These are phyloP conservation scores for Tylochromis polylepis DNA, from an alignment of 2,113 vertebrate genomes.

Conservation along the genomic window DNA sequence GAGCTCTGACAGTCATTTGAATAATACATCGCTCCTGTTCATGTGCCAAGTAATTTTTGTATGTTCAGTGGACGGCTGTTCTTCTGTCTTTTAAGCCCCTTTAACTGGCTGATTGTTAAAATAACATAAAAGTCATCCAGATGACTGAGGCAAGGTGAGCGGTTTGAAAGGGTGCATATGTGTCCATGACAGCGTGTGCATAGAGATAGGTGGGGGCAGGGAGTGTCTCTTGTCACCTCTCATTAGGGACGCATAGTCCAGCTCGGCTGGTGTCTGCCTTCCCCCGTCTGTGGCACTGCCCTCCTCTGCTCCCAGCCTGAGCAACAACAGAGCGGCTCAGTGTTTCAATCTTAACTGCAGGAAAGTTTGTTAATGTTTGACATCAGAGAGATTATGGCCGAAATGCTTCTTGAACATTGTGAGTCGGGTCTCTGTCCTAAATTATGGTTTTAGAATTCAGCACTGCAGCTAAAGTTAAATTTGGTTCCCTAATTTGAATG, in stretches of 20 bases:
- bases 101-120: slow-evolving; percentile 11
- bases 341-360: slow-evolving; percentile 8
- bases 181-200: not conserved
- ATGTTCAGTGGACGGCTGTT: not conserved
- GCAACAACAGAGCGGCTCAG: slow-evolving; percentile 9
- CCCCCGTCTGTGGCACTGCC: slow-evolving; percentile 31
- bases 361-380: slow-evolving; percentile 11
- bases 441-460: slow-evolving; percentile 53
- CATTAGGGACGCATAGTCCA: slow-evolving; percentile 66
- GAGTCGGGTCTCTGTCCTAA: slow-evolving; percentile 44
- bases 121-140: not conserved
- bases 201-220: slow-evolving; percentile 51
- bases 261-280: slow-evolving; percentile 28
- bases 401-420: slow-evolving; percentile 30
- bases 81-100: slow-evolving; percentile 7
- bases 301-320: slow-evolving; percentile 22
- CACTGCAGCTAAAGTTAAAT: slow-evolving; percentile 54
- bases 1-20: slow-evolving; percentile 56
- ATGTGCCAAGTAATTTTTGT: slow-evolving; percentile 34
- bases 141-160: slow-evolving; percentile 18
- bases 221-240: slow-evolving; percentile 68
- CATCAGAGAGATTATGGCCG: slow-evolving; percentile 3
- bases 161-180: slow-evolving; percentile 27
- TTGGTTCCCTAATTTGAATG: slow-evolving; percentile 48
- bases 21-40: slow-evolving; percentile 54